Evolutionary conservation across 1,140 invertebrate species (phyloP).

Genomic region (Popillia japonica): DNA sequence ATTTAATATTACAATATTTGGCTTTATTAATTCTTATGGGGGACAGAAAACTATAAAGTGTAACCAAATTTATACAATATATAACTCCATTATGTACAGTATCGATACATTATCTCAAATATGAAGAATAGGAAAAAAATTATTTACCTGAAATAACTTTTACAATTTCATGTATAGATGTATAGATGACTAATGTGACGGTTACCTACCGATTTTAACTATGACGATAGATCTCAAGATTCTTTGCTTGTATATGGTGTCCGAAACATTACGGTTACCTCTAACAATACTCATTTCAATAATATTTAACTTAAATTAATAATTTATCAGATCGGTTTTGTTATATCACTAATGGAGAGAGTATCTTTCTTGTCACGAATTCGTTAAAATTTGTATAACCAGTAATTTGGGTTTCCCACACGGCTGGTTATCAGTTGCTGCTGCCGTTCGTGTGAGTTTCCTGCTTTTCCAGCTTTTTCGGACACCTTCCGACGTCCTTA

Average conservation of each 20-base stretch:
- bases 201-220: too few species aligned
- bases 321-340: slow-evolving; percentile 9
- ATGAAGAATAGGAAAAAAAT: too few species aligned
- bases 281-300: neutral
- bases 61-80: too few species aligned
- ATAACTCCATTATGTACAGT: too few species aligned
- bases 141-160: too few species aligned
- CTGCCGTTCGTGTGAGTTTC: neutral
- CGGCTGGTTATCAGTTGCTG: neutral
- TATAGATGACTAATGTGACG: too few species aligned
- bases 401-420: neutral
- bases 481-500: slow-evolving; percentile 70
- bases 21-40: neutral
- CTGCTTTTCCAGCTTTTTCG: slow-evolving; percentile 60
- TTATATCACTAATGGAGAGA: slow-evolving; percentile 25
- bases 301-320: neutral
- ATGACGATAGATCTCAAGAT: too few species aligned
- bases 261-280: too few species aligned
- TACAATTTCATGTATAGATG: too few species aligned
- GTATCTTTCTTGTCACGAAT: neutral
- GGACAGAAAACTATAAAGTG: too few species aligned
- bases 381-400: neutral
- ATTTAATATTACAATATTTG: neutral
- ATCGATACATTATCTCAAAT: too few species aligned
- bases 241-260: too few species aligned